phyloP scores from a whole-genome alignment of 2,113 vertebrate species.

The Ochotona curzoniae region DNA sequence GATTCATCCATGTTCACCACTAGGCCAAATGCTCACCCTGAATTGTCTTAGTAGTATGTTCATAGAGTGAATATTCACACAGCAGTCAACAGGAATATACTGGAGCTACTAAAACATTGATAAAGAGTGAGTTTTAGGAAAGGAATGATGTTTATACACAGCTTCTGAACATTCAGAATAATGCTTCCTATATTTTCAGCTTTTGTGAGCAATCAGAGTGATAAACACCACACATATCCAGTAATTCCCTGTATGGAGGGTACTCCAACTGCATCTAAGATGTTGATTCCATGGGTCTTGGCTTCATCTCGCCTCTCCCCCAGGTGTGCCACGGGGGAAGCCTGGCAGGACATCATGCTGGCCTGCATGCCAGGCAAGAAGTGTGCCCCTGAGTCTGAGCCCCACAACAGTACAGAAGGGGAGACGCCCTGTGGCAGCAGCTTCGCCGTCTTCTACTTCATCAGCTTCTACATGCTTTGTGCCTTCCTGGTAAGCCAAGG shows the following conservation, averaged over 20 bases:
- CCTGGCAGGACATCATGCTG: slow-evolving; percentile 99
- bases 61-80: background rate
- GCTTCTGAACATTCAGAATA: background rate
- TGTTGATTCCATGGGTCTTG: background rate
- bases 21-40: too few species aligned
- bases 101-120: background rate
- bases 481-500: slow-evolving; percentile 95
- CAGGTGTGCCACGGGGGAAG: slow-evolving; percentile 98
- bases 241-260: background rate
- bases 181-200: background rate
- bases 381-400: slow-evolving; percentile 94
- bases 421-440: slow-evolving; percentile 95
- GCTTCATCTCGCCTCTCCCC: slow-evolving; percentile 31
- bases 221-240: background rate
- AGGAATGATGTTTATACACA: background rate
- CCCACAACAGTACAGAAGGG: slow-evolving; percentile 78
- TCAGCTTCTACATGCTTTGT: slow-evolving; percentile 99
- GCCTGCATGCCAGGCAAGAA: slow-evolving; percentile 91
- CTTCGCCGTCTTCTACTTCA: slow-evolving; percentile 98
- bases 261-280: background rate
- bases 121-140: background rate
- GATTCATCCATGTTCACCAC: too few species aligned
- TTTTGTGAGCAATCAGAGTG: background rate
- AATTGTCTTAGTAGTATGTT: background rate
- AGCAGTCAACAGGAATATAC: background rate